Base-by-base conservation (phyloP, 2,888 invertebrate genomes). In the Dicyrtoma fusca region DNA sequence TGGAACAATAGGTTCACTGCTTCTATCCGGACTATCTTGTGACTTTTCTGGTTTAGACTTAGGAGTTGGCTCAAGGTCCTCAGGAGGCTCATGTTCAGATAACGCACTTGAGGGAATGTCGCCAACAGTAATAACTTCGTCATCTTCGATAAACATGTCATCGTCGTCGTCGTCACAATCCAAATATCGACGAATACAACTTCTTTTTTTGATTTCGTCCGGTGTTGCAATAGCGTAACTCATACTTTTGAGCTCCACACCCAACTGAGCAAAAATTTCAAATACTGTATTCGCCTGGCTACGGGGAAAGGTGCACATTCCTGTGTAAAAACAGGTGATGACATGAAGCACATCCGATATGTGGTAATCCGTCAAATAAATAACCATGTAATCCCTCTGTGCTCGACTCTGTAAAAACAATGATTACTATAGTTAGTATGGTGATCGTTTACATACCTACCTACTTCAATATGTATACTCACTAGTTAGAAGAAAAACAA, bases 211-310 rank as follows among this genome's bases (percentile, higher is more conserved):
- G 21, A 51, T 26, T 11, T 65, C 65, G 3, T 65, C 65, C 1
- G 10, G 13, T 11, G 14, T 17, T 13, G 65, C 47, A 26, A 23
- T 19, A 34, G 17, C 14, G 51, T 17, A 23, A 10, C n/a, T 51
- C 13, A 65, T 49, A 6, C 25, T 21, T 3, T 3, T 11, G 34
- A 3, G 34, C 8, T 8, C 34, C 21, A 64, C 51, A 11, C 65
- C 65, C 51, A 65, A 26, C 5, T 34, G 45, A 13, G 57, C 69
- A 45, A 69, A 55, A 11, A 69, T 69, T 59, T 69, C 69, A 14
- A n/a, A 49, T 11, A 69, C n/a, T 17, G 17, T 19, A 19, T 14
- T 14, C 1, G n/a, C 14, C 21, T 59, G 26, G 8, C 47, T 47
- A 11, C 49, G 17, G 1, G 59, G 57, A 4, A 69, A 57, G 42